Conservation (phyloP, 2,888 invertebrate genomes). For the Latheticus oryzae region DNA sequence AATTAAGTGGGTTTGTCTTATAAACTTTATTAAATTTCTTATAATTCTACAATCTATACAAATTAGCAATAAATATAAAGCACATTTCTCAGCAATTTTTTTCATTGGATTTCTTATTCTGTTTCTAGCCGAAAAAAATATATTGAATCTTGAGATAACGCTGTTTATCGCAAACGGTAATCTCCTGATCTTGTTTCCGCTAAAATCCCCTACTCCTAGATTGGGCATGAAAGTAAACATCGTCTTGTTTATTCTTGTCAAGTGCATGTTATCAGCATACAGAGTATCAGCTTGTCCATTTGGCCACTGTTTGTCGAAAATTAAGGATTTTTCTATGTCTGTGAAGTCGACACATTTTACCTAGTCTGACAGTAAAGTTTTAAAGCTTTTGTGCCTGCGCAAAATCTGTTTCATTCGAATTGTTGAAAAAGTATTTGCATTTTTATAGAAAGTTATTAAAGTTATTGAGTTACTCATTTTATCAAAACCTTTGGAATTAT, state of each 20-base stretch:
- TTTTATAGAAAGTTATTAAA: too few species aligned
- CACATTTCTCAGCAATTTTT: too few species aligned
- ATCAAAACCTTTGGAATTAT: too few species aligned
- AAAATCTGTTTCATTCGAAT: too few species aligned
- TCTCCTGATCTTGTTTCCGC: constrained; percentile 55
- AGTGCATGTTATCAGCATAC: constrained; percentile 58
- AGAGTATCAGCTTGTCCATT: constrained; percentile 50
- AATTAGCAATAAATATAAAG: too few species aligned
- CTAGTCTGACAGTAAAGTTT: constrained; percentile 44
- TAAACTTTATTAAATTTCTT: too few species aligned
- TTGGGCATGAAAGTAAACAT: constrained; percentile 49
- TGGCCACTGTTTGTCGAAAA: constrained; percentile 39
- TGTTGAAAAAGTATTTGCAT: too few species aligned
- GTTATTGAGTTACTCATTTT: too few species aligned
- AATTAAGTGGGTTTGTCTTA: too few species aligned
- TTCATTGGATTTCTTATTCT: constrained; percentile 51
- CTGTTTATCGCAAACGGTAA: constrained; percentile 50
- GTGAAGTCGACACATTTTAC: constrained; percentile 58
- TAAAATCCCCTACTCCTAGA: constrained; percentile 57
- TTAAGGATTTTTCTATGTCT: constrained; percentile 47
- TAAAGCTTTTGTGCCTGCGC: too few species aligned
- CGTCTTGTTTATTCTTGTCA: constrained; percentile 47
- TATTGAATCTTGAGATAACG: constrained; percentile 52
- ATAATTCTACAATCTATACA: too few species aligned
- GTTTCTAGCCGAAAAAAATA: constrained; percentile 52